These are phyloP conservation scores for Bombyx mandarina DNA, from an alignment of 1,140 invertebrate genomes.

Conservation along the genomic window DNA sequence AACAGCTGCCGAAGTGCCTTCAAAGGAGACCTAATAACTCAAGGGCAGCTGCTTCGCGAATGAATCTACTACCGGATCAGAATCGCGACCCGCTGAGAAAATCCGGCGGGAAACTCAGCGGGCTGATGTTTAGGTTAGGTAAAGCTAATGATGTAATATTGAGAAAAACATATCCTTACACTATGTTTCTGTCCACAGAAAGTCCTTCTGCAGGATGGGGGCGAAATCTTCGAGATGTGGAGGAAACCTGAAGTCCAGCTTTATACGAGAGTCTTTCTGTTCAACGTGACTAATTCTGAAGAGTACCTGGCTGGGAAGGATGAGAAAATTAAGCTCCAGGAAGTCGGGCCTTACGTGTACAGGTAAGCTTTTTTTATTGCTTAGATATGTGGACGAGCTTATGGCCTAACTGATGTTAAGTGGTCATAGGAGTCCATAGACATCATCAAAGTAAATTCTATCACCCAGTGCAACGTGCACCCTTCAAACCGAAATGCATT, in stretches of 20 bases:
- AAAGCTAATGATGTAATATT: no score
- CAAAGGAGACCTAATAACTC: no score
- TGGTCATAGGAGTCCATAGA: no score
- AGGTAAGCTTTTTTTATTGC: slow-evolving; percentile 75
- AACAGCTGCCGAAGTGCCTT: no score
- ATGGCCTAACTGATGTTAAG: neutral
- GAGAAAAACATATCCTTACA: neutral
- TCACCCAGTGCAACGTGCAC: neutral
- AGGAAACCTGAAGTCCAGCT: slow-evolving; percentile 85
- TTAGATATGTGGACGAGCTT: neutral
- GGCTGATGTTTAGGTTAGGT: no score
- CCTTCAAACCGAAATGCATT: no score
- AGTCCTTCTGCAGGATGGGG: slow-evolving; percentile 77
- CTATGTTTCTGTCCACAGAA: slow-evolving; percentile 72
- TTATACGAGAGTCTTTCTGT: slow-evolving; percentile 88
- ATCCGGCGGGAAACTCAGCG: no score
- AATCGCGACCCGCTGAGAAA: no score
- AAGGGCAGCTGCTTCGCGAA: no score
- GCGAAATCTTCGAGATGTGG: slow-evolving; percentile 90
- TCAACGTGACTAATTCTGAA: slow-evolving; percentile 89
- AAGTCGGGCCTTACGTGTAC: slow-evolving; percentile 93
- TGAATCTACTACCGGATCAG: no score
- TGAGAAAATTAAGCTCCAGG: slow-evolving; percentile 80
- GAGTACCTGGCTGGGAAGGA: slow-evolving; percentile 81
- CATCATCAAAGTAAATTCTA: neutral